A percentile compares a stretch with the other conserved stretches of the same genome.
These are phyloP conservation scores for Apis dorsata DNA, from an alignment of 1,140 invertebrate species.

Conservation along the genomic window DNA sequence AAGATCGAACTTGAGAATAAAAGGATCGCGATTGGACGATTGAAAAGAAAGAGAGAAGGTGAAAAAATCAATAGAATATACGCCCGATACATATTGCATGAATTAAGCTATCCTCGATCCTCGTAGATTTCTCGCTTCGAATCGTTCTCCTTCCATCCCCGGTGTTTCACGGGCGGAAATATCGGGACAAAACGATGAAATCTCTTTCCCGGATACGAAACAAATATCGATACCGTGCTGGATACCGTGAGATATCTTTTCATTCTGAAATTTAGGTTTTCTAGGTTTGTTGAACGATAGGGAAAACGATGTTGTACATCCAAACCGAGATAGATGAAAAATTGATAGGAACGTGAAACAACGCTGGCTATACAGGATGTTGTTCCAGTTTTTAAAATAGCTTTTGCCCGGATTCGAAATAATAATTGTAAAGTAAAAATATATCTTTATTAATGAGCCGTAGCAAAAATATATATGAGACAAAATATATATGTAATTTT, in stretches of 20 bases:
- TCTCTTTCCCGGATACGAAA: background rate
- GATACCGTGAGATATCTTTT: background rate
- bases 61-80: slow-evolving; percentile 64
- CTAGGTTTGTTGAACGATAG: background rate
- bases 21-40: background rate
- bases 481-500: too few relatives aligned
- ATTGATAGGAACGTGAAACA: background rate
- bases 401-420: too few relatives aligned
- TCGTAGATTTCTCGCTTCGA: background rate
- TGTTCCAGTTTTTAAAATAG: too few relatives aligned
- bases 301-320: background rate
- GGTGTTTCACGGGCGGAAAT: background rate
- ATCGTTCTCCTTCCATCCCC: background rate
- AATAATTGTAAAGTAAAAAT: too few relatives aligned
- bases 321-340: background rate
- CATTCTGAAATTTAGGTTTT: background rate
- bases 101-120: slow-evolving; percentile 6
- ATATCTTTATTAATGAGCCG: too few relatives aligned
- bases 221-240: too few relatives aligned
- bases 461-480: too few relatives aligned
- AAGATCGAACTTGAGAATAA: background rate
- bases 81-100: slow-evolving; percentile 59
- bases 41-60: slow-evolving; percentile 14
- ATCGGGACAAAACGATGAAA: slow-evolving; percentile 49
- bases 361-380: too few relatives aligned